A percentile compares a stretch with the other conserved stretches of the same genome.
These are phyloP conservation scores for Arenaria interpres DNA, from an alignment of 2,113 vertebrate genomes.

Conservation along the genomic window DNA sequence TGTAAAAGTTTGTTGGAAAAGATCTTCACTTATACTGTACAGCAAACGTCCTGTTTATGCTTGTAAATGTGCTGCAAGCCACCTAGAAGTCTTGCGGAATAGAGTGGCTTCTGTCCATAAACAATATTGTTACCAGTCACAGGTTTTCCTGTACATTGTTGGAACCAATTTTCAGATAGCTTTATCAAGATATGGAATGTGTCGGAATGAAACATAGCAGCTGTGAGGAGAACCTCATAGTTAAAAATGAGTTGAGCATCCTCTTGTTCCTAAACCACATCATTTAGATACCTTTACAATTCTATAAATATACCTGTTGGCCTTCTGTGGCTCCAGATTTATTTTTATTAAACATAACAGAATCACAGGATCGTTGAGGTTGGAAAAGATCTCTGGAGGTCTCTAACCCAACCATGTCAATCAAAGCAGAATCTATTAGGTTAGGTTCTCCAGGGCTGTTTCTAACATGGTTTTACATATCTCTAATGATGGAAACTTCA, in stretches of 20 bases:
- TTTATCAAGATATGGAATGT: neutral
- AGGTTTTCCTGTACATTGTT: neutral
- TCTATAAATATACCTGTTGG: neutral
- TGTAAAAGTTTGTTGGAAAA: too few relatives aligned
- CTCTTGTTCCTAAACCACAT: neutral
- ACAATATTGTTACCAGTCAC: neutral
- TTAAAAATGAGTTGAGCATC: neutral
- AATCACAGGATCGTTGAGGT: neutral
- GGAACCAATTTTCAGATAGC: neutral
- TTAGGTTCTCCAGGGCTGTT: neutral
- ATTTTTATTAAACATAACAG: neutral
- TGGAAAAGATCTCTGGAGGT: neutral
- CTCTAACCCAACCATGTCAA: neutral
- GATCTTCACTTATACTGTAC: fast-evolving
- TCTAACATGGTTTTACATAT: neutral
- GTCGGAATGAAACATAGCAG: neutral
- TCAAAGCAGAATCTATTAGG: neutral
- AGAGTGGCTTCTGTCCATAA: neutral
- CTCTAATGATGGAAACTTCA: neutral
- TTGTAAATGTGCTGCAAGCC: neutral
- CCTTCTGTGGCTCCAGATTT: neutral
- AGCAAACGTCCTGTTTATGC: neutral
- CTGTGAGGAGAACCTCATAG: neutral
- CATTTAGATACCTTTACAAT: neutral
- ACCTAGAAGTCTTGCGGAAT: neutral